Conservation (phyloP, 2,113 vertebrate genomes). For the Camelus dromedarius region DNA sequence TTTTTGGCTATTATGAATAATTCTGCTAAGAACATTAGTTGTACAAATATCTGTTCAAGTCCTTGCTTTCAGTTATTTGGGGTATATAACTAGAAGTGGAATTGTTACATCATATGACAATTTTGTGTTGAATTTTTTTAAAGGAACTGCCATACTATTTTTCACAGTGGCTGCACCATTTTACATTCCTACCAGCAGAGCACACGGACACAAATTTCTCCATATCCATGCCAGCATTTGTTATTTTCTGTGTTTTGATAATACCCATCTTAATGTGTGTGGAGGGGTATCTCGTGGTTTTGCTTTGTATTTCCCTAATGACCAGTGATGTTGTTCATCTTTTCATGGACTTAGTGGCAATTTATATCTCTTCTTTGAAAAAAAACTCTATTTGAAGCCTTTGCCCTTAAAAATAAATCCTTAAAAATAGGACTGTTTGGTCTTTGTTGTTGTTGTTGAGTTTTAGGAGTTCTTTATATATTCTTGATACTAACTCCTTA, state of each 20-base stretch:
- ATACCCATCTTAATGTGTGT: neutral
- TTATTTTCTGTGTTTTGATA: constrained; percentile 24
- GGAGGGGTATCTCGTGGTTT: constrained; percentile 21
- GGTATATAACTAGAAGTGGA: neutral
- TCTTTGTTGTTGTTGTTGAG: neutral
- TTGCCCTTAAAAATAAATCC: neutral
- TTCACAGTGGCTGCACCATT: neutral
- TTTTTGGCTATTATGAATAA: neutral
- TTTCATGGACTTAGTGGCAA: neutral
- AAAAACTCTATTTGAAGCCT: neutral
- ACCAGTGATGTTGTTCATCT: neutral
- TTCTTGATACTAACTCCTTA: neutral
- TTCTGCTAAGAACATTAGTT: neutral
- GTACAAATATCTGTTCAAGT: neutral
- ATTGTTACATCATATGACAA: neutral
- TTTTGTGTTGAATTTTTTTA: neutral
- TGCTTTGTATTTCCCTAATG: neutral
- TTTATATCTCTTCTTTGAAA: neutral
- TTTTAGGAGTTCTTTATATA: neutral
- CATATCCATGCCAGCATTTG: neutral
- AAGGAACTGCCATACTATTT: neutral
- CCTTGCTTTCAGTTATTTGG: neutral
- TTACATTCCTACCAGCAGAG: neutral
- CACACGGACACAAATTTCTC: neutral
- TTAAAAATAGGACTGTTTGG: neutral